Evolutionary conservation across 1,140 invertebrate species (phyloP).

Genomic region (Bombyx mandarina): DNA sequence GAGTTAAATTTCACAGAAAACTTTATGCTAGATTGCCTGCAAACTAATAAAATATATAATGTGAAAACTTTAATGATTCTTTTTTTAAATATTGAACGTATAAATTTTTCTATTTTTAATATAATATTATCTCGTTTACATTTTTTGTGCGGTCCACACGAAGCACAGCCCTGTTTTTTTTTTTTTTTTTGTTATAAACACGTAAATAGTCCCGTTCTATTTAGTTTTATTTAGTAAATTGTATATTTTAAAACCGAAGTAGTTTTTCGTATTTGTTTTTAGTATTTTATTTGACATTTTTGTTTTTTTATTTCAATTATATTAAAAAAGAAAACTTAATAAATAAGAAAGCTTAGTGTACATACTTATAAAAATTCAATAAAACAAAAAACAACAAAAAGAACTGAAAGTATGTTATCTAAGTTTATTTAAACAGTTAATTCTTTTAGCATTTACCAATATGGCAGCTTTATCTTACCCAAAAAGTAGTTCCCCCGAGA

Average conservation of each 20-base stretch:
- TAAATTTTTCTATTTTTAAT: too few species aligned
- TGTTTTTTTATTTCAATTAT: conserved; percentile 18
- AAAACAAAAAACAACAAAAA: conserved; percentile 14
- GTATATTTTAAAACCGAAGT: not conserved
- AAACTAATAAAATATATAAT: conserved; percentile 20
- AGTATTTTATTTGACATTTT: conserved; percentile 8
- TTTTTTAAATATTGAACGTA: conserved; percentile 10
- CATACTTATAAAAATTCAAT: conserved; percentile 3
- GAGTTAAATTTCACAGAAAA: conserved; percentile 7
- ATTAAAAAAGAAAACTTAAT: conserved; percentile 12
- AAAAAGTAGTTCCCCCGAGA: conserved; percentile 35
- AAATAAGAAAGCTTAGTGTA: not conserved
- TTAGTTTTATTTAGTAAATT: conserved; percentile 8
- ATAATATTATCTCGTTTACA: too few species aligned
- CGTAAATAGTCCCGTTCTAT: conserved; percentile 1
- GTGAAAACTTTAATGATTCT: conserved; percentile 18
- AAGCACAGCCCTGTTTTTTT: not conserved
- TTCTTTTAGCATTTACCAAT: conserved; percentile 67
- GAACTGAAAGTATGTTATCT: conserved; percentile 41
- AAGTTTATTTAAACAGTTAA: conserved; percentile 38
- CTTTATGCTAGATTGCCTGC: conserved; percentile 23
- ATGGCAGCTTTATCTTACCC: conserved; percentile 55
- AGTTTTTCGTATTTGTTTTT: conserved; percentile 1
- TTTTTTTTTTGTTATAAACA: conserved; percentile 1
- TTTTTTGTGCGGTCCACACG: too few species aligned